These are phyloP conservation scores for Delia radicum DNA, from an alignment of 1,140 invertebrate species.

Conservation along the genomic window DNA sequence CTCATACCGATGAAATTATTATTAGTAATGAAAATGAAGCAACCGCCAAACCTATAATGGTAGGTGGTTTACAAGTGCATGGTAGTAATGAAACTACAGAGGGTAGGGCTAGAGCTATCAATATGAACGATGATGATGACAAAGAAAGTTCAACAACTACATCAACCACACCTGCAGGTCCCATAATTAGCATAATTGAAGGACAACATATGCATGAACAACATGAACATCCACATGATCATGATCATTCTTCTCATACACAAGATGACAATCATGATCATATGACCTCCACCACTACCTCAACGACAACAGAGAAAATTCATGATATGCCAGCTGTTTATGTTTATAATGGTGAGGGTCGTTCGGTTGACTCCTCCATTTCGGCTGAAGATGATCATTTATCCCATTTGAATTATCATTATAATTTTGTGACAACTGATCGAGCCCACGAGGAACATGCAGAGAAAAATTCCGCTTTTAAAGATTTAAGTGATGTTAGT, in stretches of 20 bases:
- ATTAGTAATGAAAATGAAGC: slow-evolving; percentile 46
- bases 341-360: slow-evolving; percentile 28
- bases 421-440: slow-evolving; percentile 32
- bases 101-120: slow-evolving; percentile 49
- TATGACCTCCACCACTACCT: not conserved
- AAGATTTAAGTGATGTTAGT: slow-evolving; percentile 67
- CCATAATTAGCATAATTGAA: slow-evolving; percentile 48
- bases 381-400: slow-evolving; percentile 27
- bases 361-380: slow-evolving; percentile 27
- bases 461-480: slow-evolving; percentile 40
- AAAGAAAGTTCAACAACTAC: slow-evolving; percentile 34
- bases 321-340: slow-evolving; percentile 20
- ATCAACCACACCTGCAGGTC: slow-evolving; percentile 29
- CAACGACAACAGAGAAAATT: not conserved
- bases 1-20: slow-evolving; percentile 38
- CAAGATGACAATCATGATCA: slow-evolving; percentile 25
- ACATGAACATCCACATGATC: not conserved
- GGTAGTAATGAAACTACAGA: slow-evolving; percentile 27
- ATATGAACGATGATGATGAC: slow-evolving; percentile 37
- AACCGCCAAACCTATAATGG: slow-evolving; percentile 38
- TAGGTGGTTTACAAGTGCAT: slow-evolving; percentile 30
- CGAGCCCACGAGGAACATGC: not conserved
- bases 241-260: not conserved
- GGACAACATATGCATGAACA: slow-evolving; percentile 37
- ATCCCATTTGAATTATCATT: slow-evolving; percentile 26